A percentile compares a stretch with the other conserved stretches of the same genome.
Evolutionary conservation across 2,888 invertebrate genomes (phyloP).

Genomic region (Phortica magna): DNA sequence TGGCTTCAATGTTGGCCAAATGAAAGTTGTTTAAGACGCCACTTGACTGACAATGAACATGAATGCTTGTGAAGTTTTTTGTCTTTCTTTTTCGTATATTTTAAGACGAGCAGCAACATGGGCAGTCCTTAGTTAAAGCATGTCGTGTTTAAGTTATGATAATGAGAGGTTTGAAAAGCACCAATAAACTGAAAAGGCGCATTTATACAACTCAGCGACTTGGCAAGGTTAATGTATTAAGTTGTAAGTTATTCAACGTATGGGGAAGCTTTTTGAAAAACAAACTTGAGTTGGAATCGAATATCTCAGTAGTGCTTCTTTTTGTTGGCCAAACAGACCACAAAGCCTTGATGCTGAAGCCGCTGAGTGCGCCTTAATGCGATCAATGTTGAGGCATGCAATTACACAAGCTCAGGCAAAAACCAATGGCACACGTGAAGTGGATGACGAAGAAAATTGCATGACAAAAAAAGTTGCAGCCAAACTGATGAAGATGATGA

Average conservation of each 20-base stretch:
- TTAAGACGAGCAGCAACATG: background rate
- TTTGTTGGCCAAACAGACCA: background rate
- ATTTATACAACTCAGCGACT: no score
- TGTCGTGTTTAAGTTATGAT: background rate
- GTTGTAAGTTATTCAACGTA: no score
- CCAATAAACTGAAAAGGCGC: background rate
- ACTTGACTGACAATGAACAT: slow-evolving; percentile 4
- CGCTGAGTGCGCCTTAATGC: background rate
- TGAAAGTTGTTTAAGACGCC: slow-evolving; percentile 17
- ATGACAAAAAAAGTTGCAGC: background rate
- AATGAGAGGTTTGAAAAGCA: background rate
- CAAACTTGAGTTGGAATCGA: no score
- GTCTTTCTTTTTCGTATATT: background rate
- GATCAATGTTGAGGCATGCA: background rate
- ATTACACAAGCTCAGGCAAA: background rate
- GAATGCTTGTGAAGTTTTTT: background rate
- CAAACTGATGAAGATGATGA: no score
- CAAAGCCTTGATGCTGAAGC: background rate
- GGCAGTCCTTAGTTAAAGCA: background rate
- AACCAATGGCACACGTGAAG: background rate
- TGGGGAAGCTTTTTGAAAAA: no score
- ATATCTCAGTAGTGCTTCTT: no score
- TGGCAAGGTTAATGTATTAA: background rate
- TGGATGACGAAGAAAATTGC: background rate
- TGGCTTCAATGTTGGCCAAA: slow-evolving; percentile 25